Percentiles rank a stretch among this genome's conserved stretches.
These are phyloP conservation scores for Leptinotarsa rubiginosa DNA, from an alignment of 2,888 invertebrate genomes.

Conservation along the genomic window DNA sequence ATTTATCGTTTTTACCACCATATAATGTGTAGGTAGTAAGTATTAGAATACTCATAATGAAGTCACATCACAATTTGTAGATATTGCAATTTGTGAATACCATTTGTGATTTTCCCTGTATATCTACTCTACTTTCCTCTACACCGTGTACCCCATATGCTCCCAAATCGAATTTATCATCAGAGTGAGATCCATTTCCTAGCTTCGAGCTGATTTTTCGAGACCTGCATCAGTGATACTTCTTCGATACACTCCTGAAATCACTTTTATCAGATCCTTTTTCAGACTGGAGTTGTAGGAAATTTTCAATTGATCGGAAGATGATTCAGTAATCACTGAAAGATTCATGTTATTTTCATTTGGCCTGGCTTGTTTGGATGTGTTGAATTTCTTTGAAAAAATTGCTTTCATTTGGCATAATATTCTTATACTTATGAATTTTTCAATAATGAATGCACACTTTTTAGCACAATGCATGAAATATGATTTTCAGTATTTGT, in stretches of 20 bases:
- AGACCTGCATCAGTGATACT: constrained; percentile 57
- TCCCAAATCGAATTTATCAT: constrained; percentile 59
- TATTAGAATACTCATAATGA: too few relatives aligned
- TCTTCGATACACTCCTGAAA: constrained; percentile 45
- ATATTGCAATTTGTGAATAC: too few relatives aligned
- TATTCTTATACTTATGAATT: neutral
- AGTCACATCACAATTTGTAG: too few relatives aligned
- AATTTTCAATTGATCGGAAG: constrained; percentile 23
- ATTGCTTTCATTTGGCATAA: neutral
- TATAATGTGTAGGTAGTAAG: too few relatives aligned
- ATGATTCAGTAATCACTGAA: constrained; percentile 20
- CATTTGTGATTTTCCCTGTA: neutral
- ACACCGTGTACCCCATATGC: constrained; percentile 36
- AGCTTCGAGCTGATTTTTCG: constrained; percentile 53
- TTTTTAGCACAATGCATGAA: too few relatives aligned
- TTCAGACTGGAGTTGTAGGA: constrained; percentile 11
- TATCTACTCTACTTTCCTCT: neutral
- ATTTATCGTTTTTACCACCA: too few relatives aligned
- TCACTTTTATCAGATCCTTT: constrained; percentile 51
- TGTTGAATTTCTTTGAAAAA: neutral
- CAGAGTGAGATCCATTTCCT: constrained; percentile 57
- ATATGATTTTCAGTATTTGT: too few relatives aligned
- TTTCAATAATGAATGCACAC: too few relatives aligned
- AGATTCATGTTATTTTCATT: constrained; percentile 1
- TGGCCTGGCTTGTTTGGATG: neutral